Base-by-base conservation (phyloP, 2,797 vertebrate genomes). In the Taeniopygia guttata region DNA sequence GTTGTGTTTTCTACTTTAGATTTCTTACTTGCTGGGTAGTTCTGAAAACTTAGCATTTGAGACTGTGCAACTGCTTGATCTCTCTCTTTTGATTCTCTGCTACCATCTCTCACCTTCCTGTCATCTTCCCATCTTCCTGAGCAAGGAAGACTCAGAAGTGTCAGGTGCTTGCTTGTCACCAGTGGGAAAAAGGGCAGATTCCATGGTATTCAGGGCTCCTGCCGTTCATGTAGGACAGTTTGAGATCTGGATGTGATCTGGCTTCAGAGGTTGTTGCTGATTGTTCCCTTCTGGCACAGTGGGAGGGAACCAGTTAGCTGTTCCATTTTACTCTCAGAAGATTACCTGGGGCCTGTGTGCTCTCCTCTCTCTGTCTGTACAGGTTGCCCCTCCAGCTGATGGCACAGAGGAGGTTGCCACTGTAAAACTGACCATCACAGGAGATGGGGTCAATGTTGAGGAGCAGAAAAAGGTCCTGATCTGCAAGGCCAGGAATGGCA, bases 381-480 rank as follows among this genome's bases (percentile, higher is more conserved):
- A 99, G 98, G 98, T 98, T 72, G 97, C 98, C 21, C 16, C 63
- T 27, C 98, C 98, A 81, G 62, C 10, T n/a, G 7, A 17, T 12
- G 94, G 62, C 10, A 95, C 94, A 16, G 97, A 97, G 68, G 97
- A 97, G 64, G 96, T 98, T 63, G 98, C 96, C 23, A 85, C 84
- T 15, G 49, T 98, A 42, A 87, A 82, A 34, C 93, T 98, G 46
- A 92, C 64, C 20, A 59, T 98, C 68, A 70, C 79, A 30, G 97
- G 97, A 1, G 51, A 75, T 73, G 90, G 22, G 4, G 52, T 68
- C 13, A 58, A n/a, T 2, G 54, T 97, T n/a, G 95, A 54, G 58
- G 98, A 98, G 87, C 94, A 84, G 36, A 97, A 97, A 56, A 98
- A 97, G 72, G 93, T 99, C 54, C 79, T 98, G 54, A 97, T 98